These are phyloP conservation scores for Drosophila meridionalis DNA, from an alignment of 2,888 invertebrate genomes.

Conservation along the genomic window DNA sequence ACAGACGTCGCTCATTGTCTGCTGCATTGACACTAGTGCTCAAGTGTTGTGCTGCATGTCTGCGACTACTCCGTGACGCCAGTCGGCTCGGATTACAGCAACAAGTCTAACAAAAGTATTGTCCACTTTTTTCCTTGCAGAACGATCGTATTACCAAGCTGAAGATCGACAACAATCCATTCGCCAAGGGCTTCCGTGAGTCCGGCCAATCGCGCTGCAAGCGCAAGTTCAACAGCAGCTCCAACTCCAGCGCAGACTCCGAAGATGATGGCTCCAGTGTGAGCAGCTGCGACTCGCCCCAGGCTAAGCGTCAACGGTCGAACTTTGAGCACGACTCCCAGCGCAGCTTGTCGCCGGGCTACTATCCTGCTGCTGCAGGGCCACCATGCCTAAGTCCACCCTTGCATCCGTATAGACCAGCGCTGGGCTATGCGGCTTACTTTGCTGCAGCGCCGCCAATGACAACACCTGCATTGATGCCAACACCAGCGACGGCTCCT, in stretches of 20 bases:
- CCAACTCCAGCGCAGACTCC: constrained; percentile 62
- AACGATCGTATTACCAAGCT: constrained; percentile 94
- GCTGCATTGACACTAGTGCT: constrained; percentile 30
- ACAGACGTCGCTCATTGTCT: constrained; percentile 33
- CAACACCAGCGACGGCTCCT: constrained; percentile 16
- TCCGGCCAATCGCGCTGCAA: constrained; percentile 92
- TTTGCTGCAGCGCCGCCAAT: constrained; percentile 60
- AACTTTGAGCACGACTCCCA: constrained; percentile 82
- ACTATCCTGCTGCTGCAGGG: constrained; percentile 36
- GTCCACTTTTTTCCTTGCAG: constrained; percentile 85
- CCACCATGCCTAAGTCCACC: constrained; percentile 1
- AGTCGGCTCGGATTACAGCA: constrained; percentile 52
- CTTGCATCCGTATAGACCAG: constrained; percentile 23
- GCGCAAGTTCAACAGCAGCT: constrained; percentile 86
- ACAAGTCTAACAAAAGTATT: constrained; percentile 26
- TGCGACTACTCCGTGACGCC: constrained; percentile 55
- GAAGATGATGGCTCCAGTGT: constrained; percentile 81
- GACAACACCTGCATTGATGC: constrained; percentile 23
- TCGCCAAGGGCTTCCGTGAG: constrained; percentile 96
- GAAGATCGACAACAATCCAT: constrained; percentile 97
- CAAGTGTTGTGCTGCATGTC: constrained; percentile 53
- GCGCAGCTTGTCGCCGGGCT: constrained; percentile 64
- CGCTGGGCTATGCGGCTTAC: constrained; percentile 61
- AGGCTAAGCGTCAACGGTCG: constrained; percentile 78
- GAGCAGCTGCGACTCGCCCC: constrained; percentile 74